Evolutionary conservation across 2,888 invertebrate genomes (phyloP).

Genomic region (Lottia scabra): DNA sequence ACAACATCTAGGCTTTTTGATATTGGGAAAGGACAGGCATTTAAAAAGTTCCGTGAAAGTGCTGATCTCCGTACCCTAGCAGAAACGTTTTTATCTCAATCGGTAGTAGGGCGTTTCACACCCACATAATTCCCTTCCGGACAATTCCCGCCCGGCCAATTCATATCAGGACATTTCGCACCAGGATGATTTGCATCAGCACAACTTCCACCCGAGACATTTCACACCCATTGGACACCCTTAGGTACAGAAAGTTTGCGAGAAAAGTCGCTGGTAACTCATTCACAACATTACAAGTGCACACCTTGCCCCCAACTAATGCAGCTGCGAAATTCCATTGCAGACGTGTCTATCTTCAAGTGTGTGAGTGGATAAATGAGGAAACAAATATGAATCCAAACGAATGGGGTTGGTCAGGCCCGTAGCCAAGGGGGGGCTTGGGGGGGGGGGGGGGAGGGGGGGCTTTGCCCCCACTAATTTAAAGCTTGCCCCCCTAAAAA

Average conservation of each 20-base stretch:
- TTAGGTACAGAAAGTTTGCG: constrained; percentile 9
- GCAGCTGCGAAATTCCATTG: constrained; percentile 36
- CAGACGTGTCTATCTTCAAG: constrained; percentile 30
- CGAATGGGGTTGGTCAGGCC: constrained; percentile 36
- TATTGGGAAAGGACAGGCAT: not conserved
- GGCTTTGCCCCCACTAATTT: no score
- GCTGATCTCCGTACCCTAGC: not conserved
- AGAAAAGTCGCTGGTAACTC: constrained; percentile 16
- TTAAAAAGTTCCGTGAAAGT: not conserved
- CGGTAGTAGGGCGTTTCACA: no score
- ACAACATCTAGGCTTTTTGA: no score
- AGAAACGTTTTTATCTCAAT: not conserved
- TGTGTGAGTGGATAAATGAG: constrained; percentile 28
- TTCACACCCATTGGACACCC: not conserved
- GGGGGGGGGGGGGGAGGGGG: no score
- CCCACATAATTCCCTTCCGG: no score
- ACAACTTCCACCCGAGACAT: not conserved
- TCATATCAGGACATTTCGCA: no score
- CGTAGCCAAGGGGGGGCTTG: no score
- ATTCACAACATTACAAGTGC: constrained; percentile 24
- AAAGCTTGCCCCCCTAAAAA: no score
- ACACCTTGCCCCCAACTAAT: constrained; percentile 33
- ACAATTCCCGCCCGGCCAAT: no score
- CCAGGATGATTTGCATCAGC: no score
- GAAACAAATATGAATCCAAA: constrained; percentile 13